Evolutionary conservation across 1,140 invertebrate genomes (phyloP).

Genomic region (Gryllus bimaculatus): DNA sequence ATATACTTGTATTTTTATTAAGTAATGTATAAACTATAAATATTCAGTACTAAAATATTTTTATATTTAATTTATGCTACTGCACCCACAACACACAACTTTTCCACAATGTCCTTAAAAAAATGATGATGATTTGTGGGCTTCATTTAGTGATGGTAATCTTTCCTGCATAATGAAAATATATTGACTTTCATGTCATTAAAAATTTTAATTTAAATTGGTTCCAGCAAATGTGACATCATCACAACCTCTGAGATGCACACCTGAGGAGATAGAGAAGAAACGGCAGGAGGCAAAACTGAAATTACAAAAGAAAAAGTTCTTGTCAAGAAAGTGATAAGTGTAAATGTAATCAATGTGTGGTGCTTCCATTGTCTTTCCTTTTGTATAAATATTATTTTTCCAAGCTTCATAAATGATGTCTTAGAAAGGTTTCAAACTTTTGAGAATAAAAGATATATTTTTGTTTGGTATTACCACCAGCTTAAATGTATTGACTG

Average conservation of each 20-base stretch:
- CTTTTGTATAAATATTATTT: too few relatives aligned
- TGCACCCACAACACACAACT: background rate
- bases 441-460: too few relatives aligned
- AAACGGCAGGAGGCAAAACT: background rate
- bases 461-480: too few relatives aligned
- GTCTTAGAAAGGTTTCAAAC: too few relatives aligned
- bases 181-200: background rate
- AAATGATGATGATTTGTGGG: background rate
- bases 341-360: too few relatives aligned
- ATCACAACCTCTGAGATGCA: background rate
- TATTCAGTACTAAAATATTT: too few relatives aligned
- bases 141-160: background rate
- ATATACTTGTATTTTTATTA: too few relatives aligned
- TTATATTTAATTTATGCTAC: background rate
- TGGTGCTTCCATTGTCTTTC: too few relatives aligned
- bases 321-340: background rate
- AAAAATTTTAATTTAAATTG: background rate
- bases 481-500: too few relatives aligned
- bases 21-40: too few relatives aligned
- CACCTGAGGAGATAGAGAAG: background rate
- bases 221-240: background rate
- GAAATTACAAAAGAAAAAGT: background rate
- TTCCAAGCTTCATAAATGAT: too few relatives aligned
- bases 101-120: background rate
- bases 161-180: background rate